Evolutionary conservation across 35 echinoderm and acorn worm genomes (phyloP).

Genomic region (Stichopus chloronotus): DNA sequence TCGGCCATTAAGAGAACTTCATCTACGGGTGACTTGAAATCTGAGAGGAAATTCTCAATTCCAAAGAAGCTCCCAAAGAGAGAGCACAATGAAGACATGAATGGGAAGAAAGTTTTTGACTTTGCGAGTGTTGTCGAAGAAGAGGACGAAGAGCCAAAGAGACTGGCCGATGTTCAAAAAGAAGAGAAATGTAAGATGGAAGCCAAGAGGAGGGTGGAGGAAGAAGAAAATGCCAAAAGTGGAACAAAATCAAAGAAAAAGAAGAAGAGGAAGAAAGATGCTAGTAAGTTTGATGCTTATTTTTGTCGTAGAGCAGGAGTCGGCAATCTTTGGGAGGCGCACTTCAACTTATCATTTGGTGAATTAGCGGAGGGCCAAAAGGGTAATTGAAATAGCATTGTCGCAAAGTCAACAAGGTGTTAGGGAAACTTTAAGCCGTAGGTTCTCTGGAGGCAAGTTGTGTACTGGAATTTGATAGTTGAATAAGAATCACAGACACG

Average conservation of each 20-base stretch:
- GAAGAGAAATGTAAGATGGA: not conserved
- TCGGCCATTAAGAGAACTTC: not conserved
- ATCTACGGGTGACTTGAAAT: not conserved
- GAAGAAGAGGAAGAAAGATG: constrained; percentile 83
- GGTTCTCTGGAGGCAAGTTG: too few species aligned
- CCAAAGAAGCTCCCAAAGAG: constrained; percentile 14
- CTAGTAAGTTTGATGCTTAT: constrained; percentile 69
- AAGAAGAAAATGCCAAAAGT: not conserved
- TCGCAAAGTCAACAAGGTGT: too few species aligned
- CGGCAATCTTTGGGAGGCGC: too few species aligned
- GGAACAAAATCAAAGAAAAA: constrained; percentile 52
- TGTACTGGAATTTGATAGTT: too few species aligned
- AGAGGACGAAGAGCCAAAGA: not conserved
- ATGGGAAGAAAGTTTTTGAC: constrained; percentile 22
- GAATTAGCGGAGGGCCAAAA: too few species aligned
- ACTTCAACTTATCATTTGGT: too few species aligned
- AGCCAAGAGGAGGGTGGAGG: not conserved
- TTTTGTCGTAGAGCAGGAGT: too few species aligned
- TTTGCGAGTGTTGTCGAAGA: not conserved
- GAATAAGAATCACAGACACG: too few species aligned
- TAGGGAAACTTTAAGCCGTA: too few species aligned
- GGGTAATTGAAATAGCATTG: too few species aligned
- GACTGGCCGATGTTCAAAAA: not conserved
- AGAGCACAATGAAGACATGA: not conserved
- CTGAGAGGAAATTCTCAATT: constrained; percentile 37